Percentiles rank a stretch among this genome's conserved stretches.
These are phyloP conservation scores for Cybosia mesomella DNA, from an alignment of 2,888 invertebrate genomes.

Conservation along the genomic window DNA sequence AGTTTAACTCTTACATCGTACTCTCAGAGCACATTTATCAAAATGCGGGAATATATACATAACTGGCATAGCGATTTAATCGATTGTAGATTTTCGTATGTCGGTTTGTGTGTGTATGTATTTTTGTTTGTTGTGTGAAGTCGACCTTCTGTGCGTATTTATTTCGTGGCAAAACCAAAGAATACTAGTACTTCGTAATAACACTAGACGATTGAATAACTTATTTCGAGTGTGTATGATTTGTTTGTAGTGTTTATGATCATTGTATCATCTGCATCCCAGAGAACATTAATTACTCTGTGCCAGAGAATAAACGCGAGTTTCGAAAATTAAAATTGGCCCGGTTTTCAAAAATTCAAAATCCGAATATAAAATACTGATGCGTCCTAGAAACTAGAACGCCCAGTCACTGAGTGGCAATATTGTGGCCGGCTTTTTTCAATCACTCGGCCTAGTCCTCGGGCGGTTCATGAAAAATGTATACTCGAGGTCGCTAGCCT, in stretches of 20 bases:
- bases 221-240: no score
- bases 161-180: background rate
- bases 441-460: conserved; percentile 72
- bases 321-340: background rate
- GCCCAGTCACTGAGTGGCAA: conserved; percentile 68
- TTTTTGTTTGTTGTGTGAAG: no score
- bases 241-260: no score
- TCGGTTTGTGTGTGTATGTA: background rate
- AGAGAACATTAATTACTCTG: background rate
- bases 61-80: background rate
- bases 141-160: background rate
- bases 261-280: no score
- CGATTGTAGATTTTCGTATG: background rate
- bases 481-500: conserved; percentile 62
- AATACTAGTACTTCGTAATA: background rate
- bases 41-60: no score
- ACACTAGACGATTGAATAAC: no score
- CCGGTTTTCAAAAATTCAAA: background rate
- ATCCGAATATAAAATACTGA: background rate
- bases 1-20: no score
- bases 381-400: conserved; percentile 30
- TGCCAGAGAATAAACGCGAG: no score
- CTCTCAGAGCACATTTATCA: no score
- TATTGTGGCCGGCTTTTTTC: conserved; percentile 77
- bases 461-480: conserved; percentile 82